Evolutionary conservation across 64 coral and sea anemone genomes (phyloP).

Genomic region (Montipora capricornis): DNA sequence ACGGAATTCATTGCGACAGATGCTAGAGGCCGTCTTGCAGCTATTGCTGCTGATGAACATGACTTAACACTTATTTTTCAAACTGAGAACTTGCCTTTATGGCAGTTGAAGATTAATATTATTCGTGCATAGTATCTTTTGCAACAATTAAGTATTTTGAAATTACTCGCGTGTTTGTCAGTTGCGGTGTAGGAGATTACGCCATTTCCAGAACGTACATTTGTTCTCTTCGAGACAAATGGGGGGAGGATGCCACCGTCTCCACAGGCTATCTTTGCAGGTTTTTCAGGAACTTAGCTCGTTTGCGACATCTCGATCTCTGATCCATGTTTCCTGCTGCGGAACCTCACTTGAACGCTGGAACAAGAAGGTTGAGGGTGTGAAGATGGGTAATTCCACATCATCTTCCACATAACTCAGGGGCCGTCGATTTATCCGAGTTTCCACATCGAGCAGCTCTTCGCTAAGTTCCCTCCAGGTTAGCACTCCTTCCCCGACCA

Average conservation of each 20-base stretch:
- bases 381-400: slow-evolving; percentile 52
- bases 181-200: too few species aligned
- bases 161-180: too few species aligned
- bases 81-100: too few species aligned
- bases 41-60: too few species aligned
- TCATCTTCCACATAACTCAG: slow-evolving; percentile 68
- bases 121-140: too few species aligned
- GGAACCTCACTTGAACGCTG: slow-evolving; percentile 32
- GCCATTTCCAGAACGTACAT: too few species aligned
- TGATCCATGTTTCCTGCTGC: slow-evolving; percentile 48
- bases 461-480: not conserved
- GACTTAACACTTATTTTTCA: too few species aligned
- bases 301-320: slow-evolving; percentile 17
- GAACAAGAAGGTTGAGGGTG: slow-evolving; percentile 54
- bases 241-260: not conserved
- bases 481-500: not conserved
- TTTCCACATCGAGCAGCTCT: not conserved
- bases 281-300: slow-evolving; percentile 17
- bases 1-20: too few species aligned
- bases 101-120: too few species aligned
- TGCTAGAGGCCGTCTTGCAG: too few species aligned
- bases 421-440: slow-evolving; percentile 52
- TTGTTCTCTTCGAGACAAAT: too few species aligned
- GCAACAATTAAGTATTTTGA: too few species aligned
- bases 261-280: not conserved